A percentile compares a stretch with the other conserved stretches of the same genome.
Conservation (phyloP, 2,113 vertebrate species). For the Eulacestoma nigropectus region DNA sequence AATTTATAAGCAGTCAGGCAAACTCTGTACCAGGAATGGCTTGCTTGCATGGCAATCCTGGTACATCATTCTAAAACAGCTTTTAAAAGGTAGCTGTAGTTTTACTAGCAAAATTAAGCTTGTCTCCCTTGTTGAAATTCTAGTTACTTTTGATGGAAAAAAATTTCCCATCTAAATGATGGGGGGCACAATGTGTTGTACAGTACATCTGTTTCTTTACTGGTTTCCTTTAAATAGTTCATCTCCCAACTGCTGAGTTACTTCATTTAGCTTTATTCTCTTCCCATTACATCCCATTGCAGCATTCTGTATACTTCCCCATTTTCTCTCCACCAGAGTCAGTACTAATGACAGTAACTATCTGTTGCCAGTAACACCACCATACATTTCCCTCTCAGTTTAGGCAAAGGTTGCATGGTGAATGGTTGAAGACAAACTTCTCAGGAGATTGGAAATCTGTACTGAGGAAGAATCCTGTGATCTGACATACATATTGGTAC, state of each 20-base stretch:
- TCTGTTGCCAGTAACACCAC: not conserved
- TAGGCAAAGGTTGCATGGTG: not conserved
- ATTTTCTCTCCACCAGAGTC: not conserved
- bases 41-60: not conserved
- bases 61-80: not conserved
- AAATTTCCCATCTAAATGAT: not conserved
- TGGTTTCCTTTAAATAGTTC: not conserved
- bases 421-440: not conserved
- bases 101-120: not conserved
- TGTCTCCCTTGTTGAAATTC: not conserved
- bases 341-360: not conserved
- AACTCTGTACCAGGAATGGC: not conserved
- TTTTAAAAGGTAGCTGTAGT: not conserved
- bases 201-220: not conserved
- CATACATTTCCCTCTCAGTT: not conserved
- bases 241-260: not conserved
- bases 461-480: not conserved
- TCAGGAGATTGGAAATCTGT: not conserved
- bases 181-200: not conserved
- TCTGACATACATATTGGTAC: not conserved
- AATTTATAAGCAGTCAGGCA: not conserved
- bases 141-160: not conserved
- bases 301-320: not conserved
- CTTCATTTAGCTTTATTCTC: not conserved
- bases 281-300: not conserved